These are phyloP conservation scores for Platalea minor DNA, from an alignment of 2,797 vertebrate species.

Conservation along the genomic window DNA sequence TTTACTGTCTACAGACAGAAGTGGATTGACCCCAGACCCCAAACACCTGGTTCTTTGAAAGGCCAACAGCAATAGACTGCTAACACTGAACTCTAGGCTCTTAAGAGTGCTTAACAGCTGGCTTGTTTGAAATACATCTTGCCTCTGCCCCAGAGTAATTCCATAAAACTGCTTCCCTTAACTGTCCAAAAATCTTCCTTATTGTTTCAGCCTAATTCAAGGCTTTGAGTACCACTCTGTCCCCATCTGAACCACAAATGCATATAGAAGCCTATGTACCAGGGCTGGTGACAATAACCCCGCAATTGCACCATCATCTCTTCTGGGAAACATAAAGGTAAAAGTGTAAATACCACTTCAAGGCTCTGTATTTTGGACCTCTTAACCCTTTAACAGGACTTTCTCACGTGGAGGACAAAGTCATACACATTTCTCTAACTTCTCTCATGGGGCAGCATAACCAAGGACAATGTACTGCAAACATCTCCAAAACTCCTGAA, in stretches of 20 bases:
- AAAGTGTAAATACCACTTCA: constrained; percentile 61
- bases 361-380: constrained; percentile 29
- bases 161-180: not conserved
- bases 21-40: not conserved
- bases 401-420: not conserved
- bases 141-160: not conserved
- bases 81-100: not conserved
- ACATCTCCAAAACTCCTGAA: not conserved
- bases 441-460: not conserved
- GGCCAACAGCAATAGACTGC: not conserved
- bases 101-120: not conserved
- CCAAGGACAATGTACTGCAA: not conserved
- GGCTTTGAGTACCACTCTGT: constrained; percentile 26
- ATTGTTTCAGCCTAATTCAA: constrained; percentile 49
- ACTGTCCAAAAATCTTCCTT: not conserved
- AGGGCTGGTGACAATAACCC: constrained; percentile 37
- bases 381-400: constrained; percentile 28
- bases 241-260: constrained; percentile 51
- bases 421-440: not conserved
- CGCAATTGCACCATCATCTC: constrained; percentile 39
- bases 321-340: constrained; percentile 26
- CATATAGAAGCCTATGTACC: constrained; percentile 28
- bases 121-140: constrained; percentile 1
- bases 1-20: not conserved
- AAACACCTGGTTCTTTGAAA: not conserved